Evolutionary conservation across 2,888 invertebrate genomes (phyloP).

Genomic region (Sinelater perroti): DNA sequence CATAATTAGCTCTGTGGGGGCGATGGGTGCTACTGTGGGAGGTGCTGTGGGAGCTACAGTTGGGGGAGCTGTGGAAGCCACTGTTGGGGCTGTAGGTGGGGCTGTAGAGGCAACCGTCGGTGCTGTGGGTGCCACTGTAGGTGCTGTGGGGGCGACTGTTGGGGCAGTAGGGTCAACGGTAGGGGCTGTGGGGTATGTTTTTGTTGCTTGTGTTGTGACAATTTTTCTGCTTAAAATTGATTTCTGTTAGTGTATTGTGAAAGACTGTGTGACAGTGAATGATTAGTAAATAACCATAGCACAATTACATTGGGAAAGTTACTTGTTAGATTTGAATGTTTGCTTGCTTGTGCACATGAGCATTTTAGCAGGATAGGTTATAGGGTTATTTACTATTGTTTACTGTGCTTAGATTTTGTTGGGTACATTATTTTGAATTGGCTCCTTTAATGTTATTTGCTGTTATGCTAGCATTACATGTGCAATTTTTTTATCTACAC

Average conservation of each 20-base stretch:
- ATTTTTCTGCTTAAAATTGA: constrained; percentile 17
- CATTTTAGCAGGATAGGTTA: neutral
- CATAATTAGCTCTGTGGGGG: constrained; percentile 59
- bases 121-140: constrained; percentile 53
- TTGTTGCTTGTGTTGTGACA: constrained; percentile 33
- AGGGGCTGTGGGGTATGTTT: constrained; percentile 57
- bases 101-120: constrained; percentile 56
- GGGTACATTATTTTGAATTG: constrained; percentile 18
- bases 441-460: constrained; percentile 15
- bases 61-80: constrained; percentile 53
- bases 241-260: constrained; percentile 5
- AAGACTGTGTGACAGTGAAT: neutral
- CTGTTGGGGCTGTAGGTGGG: constrained; percentile 53
- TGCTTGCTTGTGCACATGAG: constrained; percentile 2
- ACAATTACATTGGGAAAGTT: too few species aligned
- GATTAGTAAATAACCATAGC: constrained; percentile 9
- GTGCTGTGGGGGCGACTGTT: constrained; percentile 52
- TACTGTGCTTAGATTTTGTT: constrained; percentile 16
- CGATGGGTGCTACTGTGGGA: constrained; percentile 57
- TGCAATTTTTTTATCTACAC: constrained; percentile 9
- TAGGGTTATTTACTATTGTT: constrained; percentile 14
- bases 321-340: neutral
- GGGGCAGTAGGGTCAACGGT: constrained; percentile 55
- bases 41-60: constrained; percentile 55
- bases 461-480: constrained; percentile 13